These are phyloP conservation scores for Cryptoblepharus egeriae DNA, from an alignment of 2,797 vertebrate species.

Conservation along the genomic window DNA sequence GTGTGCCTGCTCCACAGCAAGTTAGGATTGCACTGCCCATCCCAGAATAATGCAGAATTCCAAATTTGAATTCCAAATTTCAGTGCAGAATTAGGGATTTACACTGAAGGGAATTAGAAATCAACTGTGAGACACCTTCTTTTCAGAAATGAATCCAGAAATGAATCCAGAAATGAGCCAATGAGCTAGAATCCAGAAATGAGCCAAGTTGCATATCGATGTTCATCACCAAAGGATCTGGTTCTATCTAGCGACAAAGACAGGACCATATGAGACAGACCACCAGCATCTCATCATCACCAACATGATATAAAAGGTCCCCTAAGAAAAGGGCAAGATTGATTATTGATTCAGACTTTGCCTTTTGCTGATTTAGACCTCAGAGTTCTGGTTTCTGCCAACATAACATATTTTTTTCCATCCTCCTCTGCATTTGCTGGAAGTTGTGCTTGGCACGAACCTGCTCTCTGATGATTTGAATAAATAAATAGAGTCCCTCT, in stretches of 20 bases:
- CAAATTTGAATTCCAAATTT: no score
- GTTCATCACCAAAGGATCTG: not conserved
- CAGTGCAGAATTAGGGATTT: no score
- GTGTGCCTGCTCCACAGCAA: no score
- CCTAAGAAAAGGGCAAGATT: slow-evolving; percentile 11
- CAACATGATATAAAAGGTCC: not conserved
- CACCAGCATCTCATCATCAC: not conserved
- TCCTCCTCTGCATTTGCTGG: slow-evolving; percentile 54
- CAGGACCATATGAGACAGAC: not conserved
- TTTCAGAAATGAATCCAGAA: no score
- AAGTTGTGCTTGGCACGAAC: slow-evolving; percentile 70
- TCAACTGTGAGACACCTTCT: no score
- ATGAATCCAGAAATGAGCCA: no score
- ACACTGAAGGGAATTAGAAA: no score
- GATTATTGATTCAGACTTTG: slow-evolving; percentile 19
- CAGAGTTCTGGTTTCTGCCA: slow-evolving; percentile 42
- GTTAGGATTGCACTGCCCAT: no score
- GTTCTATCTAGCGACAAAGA: not conserved
- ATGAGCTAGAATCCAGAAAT: no score
- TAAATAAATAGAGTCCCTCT: slow-evolving; percentile 72
- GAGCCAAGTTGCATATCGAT: no score
- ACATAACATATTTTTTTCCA: slow-evolving; percentile 52
- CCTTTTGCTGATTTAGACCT: slow-evolving; percentile 44
- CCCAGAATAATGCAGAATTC: no score
- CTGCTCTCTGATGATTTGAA: slow-evolving; percentile 58